A percentile compares a stretch with the other conserved stretches of the same genome.
These are phyloP conservation scores for Drosophila pegasa DNA, from an alignment of 2,888 invertebrate species.

Conservation along the genomic window DNA sequence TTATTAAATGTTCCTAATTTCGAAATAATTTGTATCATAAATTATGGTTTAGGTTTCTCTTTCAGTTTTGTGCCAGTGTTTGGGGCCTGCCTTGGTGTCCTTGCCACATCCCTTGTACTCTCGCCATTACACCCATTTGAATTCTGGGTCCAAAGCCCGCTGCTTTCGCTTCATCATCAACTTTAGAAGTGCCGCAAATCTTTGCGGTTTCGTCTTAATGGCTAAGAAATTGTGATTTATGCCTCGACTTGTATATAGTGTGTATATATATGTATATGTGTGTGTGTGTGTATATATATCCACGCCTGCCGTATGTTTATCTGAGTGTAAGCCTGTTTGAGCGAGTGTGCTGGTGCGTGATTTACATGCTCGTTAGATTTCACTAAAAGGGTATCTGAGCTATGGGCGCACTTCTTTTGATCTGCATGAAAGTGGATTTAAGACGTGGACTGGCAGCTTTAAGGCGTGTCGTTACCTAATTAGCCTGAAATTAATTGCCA, in stretches of 20 bases:
- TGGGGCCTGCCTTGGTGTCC: slow-evolving; percentile 21
- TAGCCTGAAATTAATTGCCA: slow-evolving; percentile 47
- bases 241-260: slow-evolving; percentile 47
- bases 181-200: slow-evolving; percentile 74
- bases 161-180: slow-evolving; percentile 65
- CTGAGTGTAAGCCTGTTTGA: slow-evolving; percentile 17
- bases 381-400: slow-evolving; percentile 24
- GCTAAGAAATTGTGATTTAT: slow-evolving; percentile 77
- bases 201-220: slow-evolving; percentile 79
- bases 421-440: slow-evolving; percentile 10
- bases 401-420: slow-evolving; percentile 32
- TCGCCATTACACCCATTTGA: slow-evolving; percentile 32
- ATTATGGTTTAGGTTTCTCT: slow-evolving; percentile 6
- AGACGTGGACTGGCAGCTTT: slow-evolving; percentile 1
- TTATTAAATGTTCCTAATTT: neutral
- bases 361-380: slow-evolving; percentile 56
- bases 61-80: slow-evolving; percentile 42
- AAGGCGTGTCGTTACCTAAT: slow-evolving; percentile 48
- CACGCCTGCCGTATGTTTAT: slow-evolving; percentile 26
- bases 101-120: slow-evolving; percentile 10
- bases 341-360: slow-evolving; percentile 44
- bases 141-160: slow-evolving; percentile 27
- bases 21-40: neutral
- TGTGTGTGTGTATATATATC: slow-evolving; percentile 6
- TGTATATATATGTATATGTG: neutral